These are phyloP conservation scores for Candidula unifasciata DNA, from an alignment of 2,888 invertebrate species.

Conservation along the genomic window DNA sequence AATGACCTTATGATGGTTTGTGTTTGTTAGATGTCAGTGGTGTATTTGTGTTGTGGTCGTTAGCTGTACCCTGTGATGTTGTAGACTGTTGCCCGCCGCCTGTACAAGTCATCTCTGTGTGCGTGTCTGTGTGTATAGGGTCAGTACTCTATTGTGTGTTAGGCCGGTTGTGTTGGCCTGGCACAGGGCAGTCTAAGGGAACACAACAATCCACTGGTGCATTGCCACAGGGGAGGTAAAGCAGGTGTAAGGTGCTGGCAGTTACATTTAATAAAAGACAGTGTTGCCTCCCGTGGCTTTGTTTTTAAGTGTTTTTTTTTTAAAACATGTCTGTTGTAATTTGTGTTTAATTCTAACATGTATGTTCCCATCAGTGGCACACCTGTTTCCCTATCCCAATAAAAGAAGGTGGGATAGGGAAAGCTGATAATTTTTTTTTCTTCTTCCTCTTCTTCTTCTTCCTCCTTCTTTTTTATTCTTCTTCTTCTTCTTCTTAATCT, in stretches of 20 bases:
- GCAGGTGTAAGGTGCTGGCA: neutral
- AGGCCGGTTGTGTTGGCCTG: neutral
- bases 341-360: too few species aligned
- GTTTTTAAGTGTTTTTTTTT: neutral
- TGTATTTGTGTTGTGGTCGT: neutral
- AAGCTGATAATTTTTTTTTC: too few species aligned
- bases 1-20: neutral
- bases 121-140: constrained; percentile 4
- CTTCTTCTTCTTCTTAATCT: too few species aligned
- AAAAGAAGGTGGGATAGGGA: too few species aligned
- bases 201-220: constrained; percentile 3
- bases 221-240: neutral
- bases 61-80: neutral
- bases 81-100: neutral
- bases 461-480: too few species aligned
- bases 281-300: neutral
- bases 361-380: too few species aligned
- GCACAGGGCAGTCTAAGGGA: constrained; percentile 4
- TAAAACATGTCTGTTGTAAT: too few species aligned
- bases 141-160: neutral
- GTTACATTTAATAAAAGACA: constrained; percentile 9
- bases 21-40: neutral
- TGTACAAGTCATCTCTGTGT: neutral
- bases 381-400: too few species aligned
- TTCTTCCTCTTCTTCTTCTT: too few species aligned